Conservation (phyloP, 2,113 vertebrate genomes). For the Sterna hirundo region DNA sequence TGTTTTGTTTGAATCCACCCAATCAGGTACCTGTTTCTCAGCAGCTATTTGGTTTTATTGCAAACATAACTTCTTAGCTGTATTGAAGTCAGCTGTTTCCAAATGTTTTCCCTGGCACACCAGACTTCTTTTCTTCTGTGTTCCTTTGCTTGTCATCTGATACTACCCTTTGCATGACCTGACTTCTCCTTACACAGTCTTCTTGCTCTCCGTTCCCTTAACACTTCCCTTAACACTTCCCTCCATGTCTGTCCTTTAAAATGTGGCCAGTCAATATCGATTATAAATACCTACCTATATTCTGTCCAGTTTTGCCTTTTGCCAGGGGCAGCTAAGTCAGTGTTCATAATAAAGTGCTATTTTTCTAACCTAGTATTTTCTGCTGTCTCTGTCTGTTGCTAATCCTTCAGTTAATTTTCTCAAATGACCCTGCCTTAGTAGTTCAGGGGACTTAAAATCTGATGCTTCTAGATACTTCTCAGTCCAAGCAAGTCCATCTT, state of each 20-base stretch:
- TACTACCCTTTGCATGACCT: background rate
- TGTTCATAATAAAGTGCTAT: background rate
- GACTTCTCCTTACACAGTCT: background rate
- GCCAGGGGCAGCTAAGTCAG: background rate
- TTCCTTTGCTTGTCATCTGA: background rate
- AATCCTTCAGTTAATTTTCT: background rate
- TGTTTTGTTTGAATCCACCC: background rate
- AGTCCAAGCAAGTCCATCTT: background rate
- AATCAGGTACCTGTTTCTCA: background rate
- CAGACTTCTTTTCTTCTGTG: background rate
- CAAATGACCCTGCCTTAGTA: background rate
- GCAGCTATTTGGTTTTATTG: background rate
- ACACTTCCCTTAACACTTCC: background rate
- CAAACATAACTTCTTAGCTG: background rate
- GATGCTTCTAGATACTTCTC: background rate
- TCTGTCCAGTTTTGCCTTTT: background rate
- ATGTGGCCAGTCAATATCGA: fast-evolving
- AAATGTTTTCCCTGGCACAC: background rate
- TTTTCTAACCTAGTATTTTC: background rate
- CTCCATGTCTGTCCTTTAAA: background rate
- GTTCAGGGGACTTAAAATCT: background rate
- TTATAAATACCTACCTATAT: background rate
- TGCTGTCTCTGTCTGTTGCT: background rate
- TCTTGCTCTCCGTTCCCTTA: background rate
- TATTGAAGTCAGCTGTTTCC: background rate